These are phyloP conservation scores for Volucella inflata DNA, from an alignment of 2,888 invertebrate species.

Conservation along the genomic window DNA sequence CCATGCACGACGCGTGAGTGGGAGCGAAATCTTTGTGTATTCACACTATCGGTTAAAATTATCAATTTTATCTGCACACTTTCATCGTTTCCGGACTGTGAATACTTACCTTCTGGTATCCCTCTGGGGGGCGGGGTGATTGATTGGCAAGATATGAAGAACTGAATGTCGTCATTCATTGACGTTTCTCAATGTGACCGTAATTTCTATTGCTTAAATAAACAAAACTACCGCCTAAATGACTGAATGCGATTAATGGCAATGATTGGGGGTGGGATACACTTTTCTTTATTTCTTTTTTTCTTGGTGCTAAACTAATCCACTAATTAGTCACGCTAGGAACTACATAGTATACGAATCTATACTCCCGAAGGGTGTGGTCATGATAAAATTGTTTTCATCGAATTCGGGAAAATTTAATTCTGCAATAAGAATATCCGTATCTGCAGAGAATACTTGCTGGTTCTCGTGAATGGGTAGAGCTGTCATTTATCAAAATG, in stretches of 20 bases:
- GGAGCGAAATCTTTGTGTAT: conserved; percentile 22
- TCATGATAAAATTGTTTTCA: background rate
- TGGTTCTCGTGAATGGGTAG: background rate
- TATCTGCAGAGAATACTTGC: background rate
- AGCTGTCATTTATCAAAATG: conserved; percentile 45
- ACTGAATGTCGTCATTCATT: conserved; percentile 11
- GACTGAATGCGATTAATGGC: background rate
- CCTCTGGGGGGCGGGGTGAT: background rate
- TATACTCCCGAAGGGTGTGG: conserved; percentile 6
- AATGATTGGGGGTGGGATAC: background rate
- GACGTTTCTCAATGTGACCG: conserved; percentile 24
- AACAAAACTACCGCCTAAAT: background rate
- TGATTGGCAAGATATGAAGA: background rate
- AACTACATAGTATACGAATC: background rate
- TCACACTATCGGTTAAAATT: conserved; percentile 31
- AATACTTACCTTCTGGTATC: background rate
- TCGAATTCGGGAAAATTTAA: background rate
- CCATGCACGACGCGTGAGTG: conserved; percentile 10
- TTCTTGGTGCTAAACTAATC: background rate
- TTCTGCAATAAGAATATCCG: background rate
- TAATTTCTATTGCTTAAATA: conserved; percentile 15
- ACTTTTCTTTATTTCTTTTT: background rate
- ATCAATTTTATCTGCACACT: background rate
- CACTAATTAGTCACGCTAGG: conserved; percentile 11
- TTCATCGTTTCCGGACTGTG: background rate